A percentile compares a stretch with the other conserved stretches of the same genome.
phyloP scores from a whole-genome alignment of 2,113 vertebrate species.

The Ciconia maguari region DNA sequence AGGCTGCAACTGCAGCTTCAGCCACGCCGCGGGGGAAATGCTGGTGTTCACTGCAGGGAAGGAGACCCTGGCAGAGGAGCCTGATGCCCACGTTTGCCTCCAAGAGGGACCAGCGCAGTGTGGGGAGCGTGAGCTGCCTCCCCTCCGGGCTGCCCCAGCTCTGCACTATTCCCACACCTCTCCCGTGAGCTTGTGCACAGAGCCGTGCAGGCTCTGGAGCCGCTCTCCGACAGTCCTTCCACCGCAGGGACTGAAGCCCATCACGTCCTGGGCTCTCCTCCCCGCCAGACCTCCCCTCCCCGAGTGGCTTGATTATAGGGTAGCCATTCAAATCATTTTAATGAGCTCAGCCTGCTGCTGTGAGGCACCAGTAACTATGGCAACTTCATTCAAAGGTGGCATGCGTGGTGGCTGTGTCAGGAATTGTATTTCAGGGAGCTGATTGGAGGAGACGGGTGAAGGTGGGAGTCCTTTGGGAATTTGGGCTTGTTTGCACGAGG shows the following conservation, averaged over 20 bases:
- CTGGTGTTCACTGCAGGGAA: background rate
- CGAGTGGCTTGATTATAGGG: conserved; percentile 43
- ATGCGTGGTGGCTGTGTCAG: conserved; percentile 40
- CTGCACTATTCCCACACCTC: background rate
- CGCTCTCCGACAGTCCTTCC: accelerated
- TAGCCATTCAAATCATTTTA: conserved; percentile 71
- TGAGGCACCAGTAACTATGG: conserved; percentile 72
- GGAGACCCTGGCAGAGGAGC: background rate
- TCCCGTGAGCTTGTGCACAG: background rate
- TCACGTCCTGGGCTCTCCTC: background rate
- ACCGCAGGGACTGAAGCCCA: background rate
- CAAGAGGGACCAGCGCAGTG: no score
- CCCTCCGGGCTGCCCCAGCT: background rate
- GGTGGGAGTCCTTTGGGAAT: conserved; percentile 39
- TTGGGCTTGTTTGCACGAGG: background rate
- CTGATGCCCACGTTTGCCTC: accelerated
- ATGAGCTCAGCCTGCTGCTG: conserved; percentile 65
- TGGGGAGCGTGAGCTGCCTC: accelerated
- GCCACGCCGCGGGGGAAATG: accelerated
- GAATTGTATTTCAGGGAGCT: conserved; percentile 1
- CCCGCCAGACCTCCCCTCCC: background rate
- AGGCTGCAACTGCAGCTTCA: background rate
- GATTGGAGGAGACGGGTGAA: conserved; percentile 39
- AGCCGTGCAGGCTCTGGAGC: background rate
- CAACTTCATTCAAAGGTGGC: conserved; percentile 66